Percentiles rank a stretch among this genome's conserved stretches.
These are phyloP conservation scores for Tenrec ecaudatus DNA, from an alignment of 2,113 vertebrate genomes.

Conservation along the genomic window DNA sequence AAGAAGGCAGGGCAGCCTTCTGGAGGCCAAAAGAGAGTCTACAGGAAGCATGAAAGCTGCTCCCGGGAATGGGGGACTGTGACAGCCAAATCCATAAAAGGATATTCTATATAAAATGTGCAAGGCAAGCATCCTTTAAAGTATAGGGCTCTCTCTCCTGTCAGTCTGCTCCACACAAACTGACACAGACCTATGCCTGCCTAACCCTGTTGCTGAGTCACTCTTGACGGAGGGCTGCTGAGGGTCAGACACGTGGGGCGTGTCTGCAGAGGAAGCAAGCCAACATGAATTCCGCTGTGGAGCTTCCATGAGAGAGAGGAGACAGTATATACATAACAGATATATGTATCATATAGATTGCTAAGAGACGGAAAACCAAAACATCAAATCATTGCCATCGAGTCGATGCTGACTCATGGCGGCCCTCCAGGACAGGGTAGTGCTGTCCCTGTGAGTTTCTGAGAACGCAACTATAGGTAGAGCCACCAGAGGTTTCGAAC, in stretches of 20 bases:
- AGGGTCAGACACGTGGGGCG: neutral
- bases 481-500: too few species aligned
- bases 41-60: neutral
- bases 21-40: neutral
- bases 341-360: neutral
- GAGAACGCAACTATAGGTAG: too few species aligned
- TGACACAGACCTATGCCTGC: neutral
- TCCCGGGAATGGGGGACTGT: neutral
- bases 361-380: neutral
- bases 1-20: neutral
- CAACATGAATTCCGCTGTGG: neutral
- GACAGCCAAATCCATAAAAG: neutral
- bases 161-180: neutral
- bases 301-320: neutral
- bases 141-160: neutral
- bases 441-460: too few species aligned
- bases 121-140: neutral
- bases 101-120: conserved; percentile 49
- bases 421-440: too few species aligned
- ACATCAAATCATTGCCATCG: too few species aligned
- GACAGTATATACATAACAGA: neutral
- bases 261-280: neutral
- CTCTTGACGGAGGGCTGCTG: neutral
- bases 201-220: neutral
- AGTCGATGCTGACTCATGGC: too few species aligned